Evolutionary conservation across 2,888 invertebrate species (phyloP).

Genomic region (Drosophila pegasa): DNA sequence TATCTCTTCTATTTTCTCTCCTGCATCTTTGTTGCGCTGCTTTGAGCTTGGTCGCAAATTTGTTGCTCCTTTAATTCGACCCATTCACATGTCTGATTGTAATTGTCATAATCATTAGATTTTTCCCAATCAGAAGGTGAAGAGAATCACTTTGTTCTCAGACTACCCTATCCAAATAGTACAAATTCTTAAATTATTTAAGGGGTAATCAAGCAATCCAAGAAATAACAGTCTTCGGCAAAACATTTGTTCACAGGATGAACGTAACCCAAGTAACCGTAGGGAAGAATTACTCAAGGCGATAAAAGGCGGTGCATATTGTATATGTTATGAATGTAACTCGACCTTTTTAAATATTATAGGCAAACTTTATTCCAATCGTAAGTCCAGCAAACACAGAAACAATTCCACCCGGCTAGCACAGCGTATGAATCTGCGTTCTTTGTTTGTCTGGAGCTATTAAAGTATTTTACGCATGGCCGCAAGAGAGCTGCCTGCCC

Average conservation of each 20-base stretch:
- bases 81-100: constrained; percentile 29
- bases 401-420: not conserved
- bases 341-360: not conserved
- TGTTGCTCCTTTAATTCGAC: constrained; percentile 45
- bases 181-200: not conserved
- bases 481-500: no score
- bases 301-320: no score
- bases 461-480: no score
- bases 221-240: no score
- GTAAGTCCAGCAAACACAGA: no score
- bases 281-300: no score
- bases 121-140: constrained; percentile 52
- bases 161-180: not conserved
- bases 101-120: constrained; percentile 23
- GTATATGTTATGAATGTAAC: no score
- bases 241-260: no score
- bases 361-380: not conserved
- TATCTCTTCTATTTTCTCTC: constrained; percentile 7
- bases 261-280: no score
- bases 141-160: constrained; percentile 55
- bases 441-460: no score
- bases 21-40: constrained; percentile 43
- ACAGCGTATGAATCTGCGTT: not conserved
- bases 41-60: constrained; percentile 38
- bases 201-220: no score